phyloP scores from a whole-genome alignment of 2,113 vertebrate species.

The Sylvia atricapilla region DNA sequence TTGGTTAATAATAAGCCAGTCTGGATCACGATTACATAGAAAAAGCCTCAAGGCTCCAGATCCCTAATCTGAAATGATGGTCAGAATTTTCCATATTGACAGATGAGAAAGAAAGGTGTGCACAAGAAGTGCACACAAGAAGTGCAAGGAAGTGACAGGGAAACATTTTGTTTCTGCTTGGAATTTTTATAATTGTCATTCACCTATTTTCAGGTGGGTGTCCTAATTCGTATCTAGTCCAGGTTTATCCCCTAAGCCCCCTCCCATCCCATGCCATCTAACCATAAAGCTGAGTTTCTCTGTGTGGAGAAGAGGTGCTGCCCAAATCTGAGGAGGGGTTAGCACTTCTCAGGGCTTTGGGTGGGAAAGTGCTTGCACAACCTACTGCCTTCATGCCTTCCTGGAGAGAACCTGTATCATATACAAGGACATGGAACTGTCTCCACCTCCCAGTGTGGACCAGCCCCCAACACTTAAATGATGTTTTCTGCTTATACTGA shows the following conservation, averaged over 20 bases:
- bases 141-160: not conserved
- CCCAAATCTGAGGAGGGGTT: not conserved
- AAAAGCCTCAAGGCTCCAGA: not conserved
- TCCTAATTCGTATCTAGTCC: not conserved
- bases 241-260: not conserved
- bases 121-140: not conserved
- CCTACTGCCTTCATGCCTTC: not conserved
- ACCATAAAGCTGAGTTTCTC: not conserved
- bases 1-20: not conserved
- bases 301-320: not conserved
- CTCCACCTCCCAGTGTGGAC: not conserved
- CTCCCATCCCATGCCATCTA: not conserved
- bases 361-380: not conserved
- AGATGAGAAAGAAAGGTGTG: not conserved
- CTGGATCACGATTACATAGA: not conserved
- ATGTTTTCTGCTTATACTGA: not conserved
- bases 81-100: not conserved
- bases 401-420: not conserved
- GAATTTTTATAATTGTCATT: not conserved
- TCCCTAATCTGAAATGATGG: not conserved
- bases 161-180: not conserved
- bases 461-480: fast-evolving
- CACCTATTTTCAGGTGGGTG: not conserved
- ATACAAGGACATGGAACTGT: not conserved
- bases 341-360: not conserved